These are phyloP conservation scores for Ectobius pallidus DNA, from an alignment of 2,888 invertebrate species.

Conservation along the genomic window DNA sequence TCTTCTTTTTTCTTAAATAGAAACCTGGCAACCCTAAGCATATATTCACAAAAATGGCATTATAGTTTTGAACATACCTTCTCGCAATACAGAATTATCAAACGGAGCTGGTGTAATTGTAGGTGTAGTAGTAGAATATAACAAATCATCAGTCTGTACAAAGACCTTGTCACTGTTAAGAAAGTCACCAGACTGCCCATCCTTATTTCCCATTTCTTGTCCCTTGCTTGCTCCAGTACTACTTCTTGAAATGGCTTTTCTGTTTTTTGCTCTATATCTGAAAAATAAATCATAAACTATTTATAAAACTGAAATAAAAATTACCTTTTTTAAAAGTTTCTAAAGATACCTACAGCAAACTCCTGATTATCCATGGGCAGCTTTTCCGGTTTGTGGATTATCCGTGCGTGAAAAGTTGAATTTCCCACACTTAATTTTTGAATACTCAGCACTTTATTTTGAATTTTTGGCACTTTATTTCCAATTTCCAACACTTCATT, in stretches of 20 bases:
- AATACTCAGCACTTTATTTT: too few species aligned
- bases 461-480: too few species aligned
- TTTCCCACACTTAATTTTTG: too few species aligned
- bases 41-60: too few species aligned
- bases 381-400: too few species aligned
- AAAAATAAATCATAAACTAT: constrained; percentile 41
- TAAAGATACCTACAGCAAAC: too few species aligned
- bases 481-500: too few species aligned
- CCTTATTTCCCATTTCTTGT: constrained; percentile 50
- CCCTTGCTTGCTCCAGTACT: constrained; percentile 42
- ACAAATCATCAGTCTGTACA: constrained; percentile 53
- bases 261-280: constrained; percentile 68
- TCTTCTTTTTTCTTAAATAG: too few species aligned
- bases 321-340: not conserved
- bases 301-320: constrained; percentile 21
- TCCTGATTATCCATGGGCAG: too few species aligned
- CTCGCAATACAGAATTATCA: constrained; percentile 50
- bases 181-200: constrained; percentile 48
- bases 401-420: too few species aligned
- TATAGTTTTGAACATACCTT: constrained; percentile 51
- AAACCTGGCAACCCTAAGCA: too few species aligned
- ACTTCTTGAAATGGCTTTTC: constrained; percentile 59
- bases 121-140: constrained; percentile 50
- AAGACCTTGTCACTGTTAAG: constrained; percentile 49
- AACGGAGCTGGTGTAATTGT: constrained; percentile 48